Percentiles rank a stretch among this genome's conserved stretches.
Evolutionary conservation across 2,797 vertebrate genomes (phyloP).

Genomic region (Chloroceryle inda): DNA sequence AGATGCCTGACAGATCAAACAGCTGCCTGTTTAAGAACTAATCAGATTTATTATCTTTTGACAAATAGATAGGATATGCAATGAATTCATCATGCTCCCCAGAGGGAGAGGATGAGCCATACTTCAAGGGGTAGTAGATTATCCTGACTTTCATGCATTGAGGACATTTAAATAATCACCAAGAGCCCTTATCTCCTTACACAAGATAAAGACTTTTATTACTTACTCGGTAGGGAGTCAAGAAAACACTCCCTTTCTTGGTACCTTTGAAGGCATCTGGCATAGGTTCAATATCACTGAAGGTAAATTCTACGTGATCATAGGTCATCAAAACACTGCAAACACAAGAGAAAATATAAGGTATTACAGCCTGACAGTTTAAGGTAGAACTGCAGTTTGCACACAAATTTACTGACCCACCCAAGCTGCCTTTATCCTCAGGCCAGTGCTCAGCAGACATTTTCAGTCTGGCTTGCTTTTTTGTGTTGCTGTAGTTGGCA

Average conservation of each 20-base stretch:
- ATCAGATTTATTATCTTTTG: constrained; percentile 44
- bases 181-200: not conserved
- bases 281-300: constrained; percentile 89
- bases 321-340: constrained; percentile 92
- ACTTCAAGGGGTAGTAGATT: not conserved
- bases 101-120: not conserved
- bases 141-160: not conserved
- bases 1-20: not conserved
- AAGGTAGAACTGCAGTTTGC: not conserved
- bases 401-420: not conserved
- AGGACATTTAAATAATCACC: not conserved
- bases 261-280: constrained; percentile 93
- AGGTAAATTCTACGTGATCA: constrained; percentile 92
- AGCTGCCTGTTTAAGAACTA: not conserved
- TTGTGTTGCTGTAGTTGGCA: not conserved
- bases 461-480: not conserved
- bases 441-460: not conserved
- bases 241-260: constrained; percentile 93
- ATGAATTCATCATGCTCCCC: not conserved
- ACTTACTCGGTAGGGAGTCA: constrained; percentile 95
- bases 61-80: not conserved
- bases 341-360: not conserved
- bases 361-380: not conserved
- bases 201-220: not conserved
- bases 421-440: not conserved